phyloP scores from a whole-genome alignment of 1,140 invertebrate species.

The roundworm (Caenorhabditis elegans) region WBcel235 BX284603.4:10068501-10069000 shows the following conservation, averaged over 20 bases:
- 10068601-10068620: no score
- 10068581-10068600: no score
- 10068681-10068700: background rate
- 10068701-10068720: slow-evolving; percentile 38
- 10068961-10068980: background rate
- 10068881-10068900: background rate
- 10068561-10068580: no score
- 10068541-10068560: no score
- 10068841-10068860: background rate
- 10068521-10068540: no score
- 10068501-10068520: no score
- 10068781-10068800: slow-evolving; percentile 55
- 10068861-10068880: slow-evolving; percentile 16
- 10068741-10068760: slow-evolving; percentile 40
- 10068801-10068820: slow-evolving; percentile 54
- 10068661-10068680: no score
- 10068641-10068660: no score
- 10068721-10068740: slow-evolving; percentile 47
- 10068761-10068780: slow-evolving; percentile 49
- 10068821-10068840: slow-evolving; percentile 30
- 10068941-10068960: background rate
- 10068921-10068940: background rate
- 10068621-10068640: no score
- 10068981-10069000: background rate
- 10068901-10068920: background rate